Evolutionary conservation across 2,797 vertebrate species (phyloP).

Genomic region (Hephaestus fuliginosus): DNA sequence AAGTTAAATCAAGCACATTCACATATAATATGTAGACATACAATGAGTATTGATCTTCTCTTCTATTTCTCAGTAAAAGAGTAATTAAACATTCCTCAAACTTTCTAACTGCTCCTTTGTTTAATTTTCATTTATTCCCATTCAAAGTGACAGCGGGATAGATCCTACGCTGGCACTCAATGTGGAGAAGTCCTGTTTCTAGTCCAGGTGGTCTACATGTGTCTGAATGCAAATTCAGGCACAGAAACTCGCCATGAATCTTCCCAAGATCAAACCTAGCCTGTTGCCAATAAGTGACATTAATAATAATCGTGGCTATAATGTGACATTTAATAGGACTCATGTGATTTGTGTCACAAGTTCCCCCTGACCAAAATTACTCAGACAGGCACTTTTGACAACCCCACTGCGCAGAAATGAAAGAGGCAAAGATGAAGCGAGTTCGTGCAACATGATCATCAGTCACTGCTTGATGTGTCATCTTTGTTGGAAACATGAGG

Average conservation of each 20-base stretch:
- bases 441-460: constrained; percentile 38
- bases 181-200: neutral
- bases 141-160: neutral
- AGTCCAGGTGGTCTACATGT: neutral
- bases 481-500: constrained; percentile 32
- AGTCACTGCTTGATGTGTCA: constrained; percentile 23
- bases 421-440: constrained; percentile 34
- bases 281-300: neutral
- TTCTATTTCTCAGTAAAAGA: neutral
- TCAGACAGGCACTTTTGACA: neutral
- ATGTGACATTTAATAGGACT: neutral
- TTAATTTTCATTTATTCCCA: neutral
- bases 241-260: too few relatives aligned
- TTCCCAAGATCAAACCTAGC: neutral
- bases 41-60: too few relatives aligned
- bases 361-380: neutral
- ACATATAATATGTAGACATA: too few relatives aligned
- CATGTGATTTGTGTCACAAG: constrained; percentile 58
- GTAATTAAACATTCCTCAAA: neutral
- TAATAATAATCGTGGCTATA: neutral
- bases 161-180: too few relatives aligned
- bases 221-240: neutral
- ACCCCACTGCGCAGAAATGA: constrained; percentile 28
- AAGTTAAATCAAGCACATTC: too few relatives aligned
- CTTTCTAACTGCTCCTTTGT: neutral